Percentiles rank a stretch among this genome's conserved stretches.
phyloP scores from a whole-genome alignment of 1,140 invertebrate species.

The Branchinecta lindahli region DNA sequence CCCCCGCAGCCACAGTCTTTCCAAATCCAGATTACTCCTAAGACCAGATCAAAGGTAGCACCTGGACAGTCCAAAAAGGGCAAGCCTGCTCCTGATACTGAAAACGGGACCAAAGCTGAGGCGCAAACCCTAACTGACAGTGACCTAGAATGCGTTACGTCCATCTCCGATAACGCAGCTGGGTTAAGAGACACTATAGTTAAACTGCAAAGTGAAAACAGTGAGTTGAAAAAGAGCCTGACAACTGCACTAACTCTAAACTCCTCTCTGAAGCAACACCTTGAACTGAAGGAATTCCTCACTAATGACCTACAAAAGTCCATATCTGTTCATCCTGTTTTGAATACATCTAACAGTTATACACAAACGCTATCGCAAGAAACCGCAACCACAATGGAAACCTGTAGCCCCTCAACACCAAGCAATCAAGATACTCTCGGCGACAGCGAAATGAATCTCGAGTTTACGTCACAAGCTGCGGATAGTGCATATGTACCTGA shows the following conservation, averaged over 20 bases:
- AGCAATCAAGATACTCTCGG: too few species aligned
- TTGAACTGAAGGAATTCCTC: slow-evolving; percentile 6
- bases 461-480: too few species aligned
- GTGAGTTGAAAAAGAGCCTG: neutral
- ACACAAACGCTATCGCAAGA: too few species aligned
- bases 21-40: neutral
- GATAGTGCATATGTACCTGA: too few species aligned
- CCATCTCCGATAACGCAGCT: neutral
- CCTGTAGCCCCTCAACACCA: too few species aligned
- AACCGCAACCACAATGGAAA: too few species aligned
- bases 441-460: too few species aligned
- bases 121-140: neutral
- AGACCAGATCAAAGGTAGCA: too few species aligned
- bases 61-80: too few species aligned
- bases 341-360: too few species aligned
- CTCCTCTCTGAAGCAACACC: neutral
- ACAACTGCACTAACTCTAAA: neutral
- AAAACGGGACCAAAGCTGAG: neutral
- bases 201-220: neutral
- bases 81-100: neutral
- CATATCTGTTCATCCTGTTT: too few species aligned
- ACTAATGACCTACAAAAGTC: neutral
- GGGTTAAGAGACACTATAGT: neutral
- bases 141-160: neutral
- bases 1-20: neutral